These are phyloP conservation scores for Xenentodon cancila DNA, from an alignment of 2,797 vertebrate species.

Conservation along the genomic window DNA sequence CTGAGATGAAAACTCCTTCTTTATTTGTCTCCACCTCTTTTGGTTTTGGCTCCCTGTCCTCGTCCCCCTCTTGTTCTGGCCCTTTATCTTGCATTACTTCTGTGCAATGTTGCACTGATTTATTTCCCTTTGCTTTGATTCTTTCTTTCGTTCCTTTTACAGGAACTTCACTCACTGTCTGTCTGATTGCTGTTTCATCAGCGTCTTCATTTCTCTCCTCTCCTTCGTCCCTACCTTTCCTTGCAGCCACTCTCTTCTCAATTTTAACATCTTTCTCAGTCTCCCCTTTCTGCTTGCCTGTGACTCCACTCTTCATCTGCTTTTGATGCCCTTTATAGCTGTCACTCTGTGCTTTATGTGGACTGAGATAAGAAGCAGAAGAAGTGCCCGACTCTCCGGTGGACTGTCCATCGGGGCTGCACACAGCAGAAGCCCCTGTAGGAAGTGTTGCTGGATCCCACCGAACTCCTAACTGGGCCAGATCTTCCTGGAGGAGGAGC, in stretches of 20 bases:
- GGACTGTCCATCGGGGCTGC: slow-evolving; percentile 7
- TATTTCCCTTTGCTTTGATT: not conserved
- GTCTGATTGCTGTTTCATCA: not conserved
- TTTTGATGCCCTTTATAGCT: slow-evolving; percentile 8
- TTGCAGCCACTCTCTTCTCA: slow-evolving; percentile 2
- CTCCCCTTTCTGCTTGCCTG: not conserved
- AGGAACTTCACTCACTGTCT: not conserved
- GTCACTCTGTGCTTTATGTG: slow-evolving; percentile 19
- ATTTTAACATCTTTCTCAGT: not conserved
- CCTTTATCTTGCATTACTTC: not conserved
- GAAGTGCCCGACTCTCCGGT: slow-evolving; percentile 24
- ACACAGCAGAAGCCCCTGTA: slow-evolving; percentile 22
- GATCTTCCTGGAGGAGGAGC: slow-evolving; percentile 89
- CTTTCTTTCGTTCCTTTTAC: slow-evolving; percentile 17
- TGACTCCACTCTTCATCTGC: not conserved
- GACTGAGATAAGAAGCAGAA: slow-evolving; percentile 15
- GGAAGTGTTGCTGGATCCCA: slow-evolving; percentile 83
- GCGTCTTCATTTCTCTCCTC: slow-evolving; percentile 3
- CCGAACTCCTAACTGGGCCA: slow-evolving; percentile 88
- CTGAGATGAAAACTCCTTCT: not conserved
- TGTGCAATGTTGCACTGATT: not conserved
- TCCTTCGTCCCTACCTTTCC: not conserved
- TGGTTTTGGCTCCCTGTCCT: not conserved
- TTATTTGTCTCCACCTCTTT: slow-evolving; percentile 9
- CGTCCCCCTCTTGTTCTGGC: slow-evolving; percentile 1